A percentile compares a stretch with the other conserved stretches of the same genome.
These are phyloP conservation scores for Erithacus rubecula DNA, from an alignment of 2,797 vertebrate species.

Conservation along the genomic window DNA sequence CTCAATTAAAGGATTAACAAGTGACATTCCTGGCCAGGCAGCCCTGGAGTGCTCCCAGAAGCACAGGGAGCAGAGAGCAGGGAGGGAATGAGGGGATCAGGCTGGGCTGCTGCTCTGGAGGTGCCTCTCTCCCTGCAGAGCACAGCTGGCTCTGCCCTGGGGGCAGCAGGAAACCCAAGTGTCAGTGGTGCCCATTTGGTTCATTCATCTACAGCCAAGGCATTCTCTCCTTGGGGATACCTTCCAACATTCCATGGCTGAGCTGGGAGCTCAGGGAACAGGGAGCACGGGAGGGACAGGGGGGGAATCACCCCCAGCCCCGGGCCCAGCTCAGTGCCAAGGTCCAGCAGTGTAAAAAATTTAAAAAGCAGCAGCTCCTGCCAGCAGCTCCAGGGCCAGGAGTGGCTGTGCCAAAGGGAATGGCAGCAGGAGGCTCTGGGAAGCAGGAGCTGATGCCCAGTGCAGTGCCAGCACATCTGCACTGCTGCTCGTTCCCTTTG, in stretches of 20 bases:
- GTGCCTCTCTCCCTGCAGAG: constrained; percentile 70
- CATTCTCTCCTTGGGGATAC: not conserved
- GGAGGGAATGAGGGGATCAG: not conserved
- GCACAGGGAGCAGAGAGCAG: not conserved
- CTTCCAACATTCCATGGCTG: not conserved
- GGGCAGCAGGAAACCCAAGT: constrained; percentile 44
- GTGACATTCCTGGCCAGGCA: not conserved
- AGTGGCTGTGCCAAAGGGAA: not conserved
- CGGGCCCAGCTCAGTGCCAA: constrained; percentile 55
- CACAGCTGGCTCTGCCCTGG: constrained; percentile 53
- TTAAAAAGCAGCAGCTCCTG: constrained; percentile 70
- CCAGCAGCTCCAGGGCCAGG: constrained; percentile 14
- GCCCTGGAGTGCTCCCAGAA: not conserved
- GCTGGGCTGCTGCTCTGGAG: not conserved
- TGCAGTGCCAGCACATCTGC: not conserved
- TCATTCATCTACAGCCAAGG: constrained; percentile 69
- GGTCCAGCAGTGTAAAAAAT: constrained; percentile 73
- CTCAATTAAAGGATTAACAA: not conserved
- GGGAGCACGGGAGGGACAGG: not conserved
- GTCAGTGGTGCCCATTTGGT: constrained; percentile 63
- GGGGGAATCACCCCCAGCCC: not conserved
- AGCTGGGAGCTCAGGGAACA: not conserved
- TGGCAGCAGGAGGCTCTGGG: constrained; percentile 35
- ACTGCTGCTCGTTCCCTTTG: constrained; percentile 41
- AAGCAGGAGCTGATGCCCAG: constrained; percentile 2